Base-by-base conservation (phyloP, 2,888 invertebrate species). In the Heteropelma amictum region DNA sequence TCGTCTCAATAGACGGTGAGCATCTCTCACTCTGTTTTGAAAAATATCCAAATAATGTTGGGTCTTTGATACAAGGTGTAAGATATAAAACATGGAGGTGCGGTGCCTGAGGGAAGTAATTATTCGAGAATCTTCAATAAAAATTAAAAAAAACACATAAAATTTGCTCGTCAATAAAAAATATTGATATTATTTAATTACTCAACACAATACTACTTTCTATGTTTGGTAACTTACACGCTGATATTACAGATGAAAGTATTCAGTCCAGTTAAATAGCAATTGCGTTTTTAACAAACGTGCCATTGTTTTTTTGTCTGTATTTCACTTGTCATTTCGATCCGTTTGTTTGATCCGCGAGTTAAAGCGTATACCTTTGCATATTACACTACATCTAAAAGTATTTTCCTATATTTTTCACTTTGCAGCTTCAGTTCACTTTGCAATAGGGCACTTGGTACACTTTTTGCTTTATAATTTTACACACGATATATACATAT, bases 401-500 rank as follows among this genome's bases (percentile, higher is more conserved):
- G 65, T 42, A 23, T 12, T 56, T 38, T 28, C 5, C 33, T 42
- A 64, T 42, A 65, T 28, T 35, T 47, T 38, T n/a, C 14, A n/a
- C n/a, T n/a, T n/a, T n/a, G n/a, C n/a, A n/a, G n/a, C n/a, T 58
- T n/a, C 14, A 33, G n/a, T n/a, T 38, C n/a, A 10, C 28, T 56
- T 10, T 19, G 14, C 26, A 40, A 30, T 19, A 56, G 17, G 33
- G n/a, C 53, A 58, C 58, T 64, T 6, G 14, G 23, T 60, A 12
- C 56, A 26, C 28, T 58, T 56, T 40, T 53, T 58, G 51, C 33
- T 61, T 53, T 14, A 69, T 54, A 71, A 5, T 70, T 70, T 74
- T 33, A 53, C 65, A 69, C 38, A 69, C 7, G 14, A 35, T 45
- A 70, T 61, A 40, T 56, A 68, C 68, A 56, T 49, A 33, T 71